phyloP scores from a whole-genome alignment of 2,113 vertebrate species.

The Pluvianellus socialis region DNA sequence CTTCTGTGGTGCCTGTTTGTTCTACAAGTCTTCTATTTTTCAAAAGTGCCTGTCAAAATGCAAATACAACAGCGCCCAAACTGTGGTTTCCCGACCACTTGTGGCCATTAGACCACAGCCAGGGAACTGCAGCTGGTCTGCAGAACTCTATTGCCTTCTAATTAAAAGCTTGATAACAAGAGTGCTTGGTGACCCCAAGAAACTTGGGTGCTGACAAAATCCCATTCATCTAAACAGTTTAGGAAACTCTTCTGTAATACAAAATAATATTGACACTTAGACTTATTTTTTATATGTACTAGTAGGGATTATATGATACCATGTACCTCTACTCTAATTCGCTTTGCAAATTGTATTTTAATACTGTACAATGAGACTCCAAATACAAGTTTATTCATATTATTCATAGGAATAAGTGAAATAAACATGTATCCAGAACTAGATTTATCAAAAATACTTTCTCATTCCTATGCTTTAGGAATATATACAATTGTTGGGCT shows the following conservation, averaged over 20 bases:
- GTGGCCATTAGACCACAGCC: neutral
- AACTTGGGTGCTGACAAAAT: neutral
- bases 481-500: conserved; percentile 36
- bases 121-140: neutral
- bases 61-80: neutral
- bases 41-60: conserved; percentile 18
- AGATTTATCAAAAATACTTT: conserved; percentile 63
- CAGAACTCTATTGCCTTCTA: neutral
- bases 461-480: conserved; percentile 51
- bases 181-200: neutral
- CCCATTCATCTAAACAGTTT: neutral
- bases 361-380: conserved; percentile 43
- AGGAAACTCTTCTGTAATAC: conserved; percentile 5
- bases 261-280: conserved; percentile 40
- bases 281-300: neutral
- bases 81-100: neutral
- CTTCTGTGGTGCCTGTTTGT: neutral
- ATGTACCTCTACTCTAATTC: conserved; percentile 16
- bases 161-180: neutral
- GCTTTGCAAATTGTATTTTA: conserved; percentile 37
- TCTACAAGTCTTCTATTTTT: neutral
- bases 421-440: conserved; percentile 44
- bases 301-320: neutral
- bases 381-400: conserved; percentile 49
- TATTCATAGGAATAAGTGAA: conserved; percentile 45